Evolutionary conservation across 2,888 invertebrate genomes (phyloP).

Genomic region (Electrophaes corylata): DNA sequence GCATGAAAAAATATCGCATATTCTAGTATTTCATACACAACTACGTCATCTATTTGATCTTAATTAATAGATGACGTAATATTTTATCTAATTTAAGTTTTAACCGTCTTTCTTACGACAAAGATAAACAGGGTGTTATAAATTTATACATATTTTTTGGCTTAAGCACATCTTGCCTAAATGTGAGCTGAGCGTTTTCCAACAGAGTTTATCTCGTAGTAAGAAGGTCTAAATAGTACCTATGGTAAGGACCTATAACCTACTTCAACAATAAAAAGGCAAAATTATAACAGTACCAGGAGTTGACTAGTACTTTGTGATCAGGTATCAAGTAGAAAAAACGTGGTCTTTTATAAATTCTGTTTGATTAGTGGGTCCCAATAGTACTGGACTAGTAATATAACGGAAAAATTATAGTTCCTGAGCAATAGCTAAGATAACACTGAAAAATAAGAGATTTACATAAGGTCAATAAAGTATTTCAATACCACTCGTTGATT

Average conservation of each 20-base stretch:
- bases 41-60: constrained; percentile 44
- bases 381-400: constrained; percentile 55
- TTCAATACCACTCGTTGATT: constrained; percentile 39
- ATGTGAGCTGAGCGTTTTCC: not conserved
- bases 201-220: constrained; percentile 13
- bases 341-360: constrained; percentile 29
- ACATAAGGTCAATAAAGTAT: constrained; percentile 49
- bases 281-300: constrained; percentile 51
- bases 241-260: not conserved
- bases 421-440: constrained; percentile 48
- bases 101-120: constrained; percentile 2
- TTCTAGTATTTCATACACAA: constrained; percentile 49
- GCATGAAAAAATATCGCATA: constrained; percentile 76
- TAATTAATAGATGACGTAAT: constrained; percentile 40
- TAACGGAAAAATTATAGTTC: constrained; percentile 41
- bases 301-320: constrained; percentile 59
- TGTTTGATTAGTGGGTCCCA: constrained; percentile 40
- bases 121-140: constrained; percentile 2
- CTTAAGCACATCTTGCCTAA: not conserved
- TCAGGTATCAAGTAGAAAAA: constrained; percentile 31
- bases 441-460: constrained; percentile 43
- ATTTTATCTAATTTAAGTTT: constrained; percentile 19
- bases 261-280: constrained; percentile 46
- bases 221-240: constrained; percentile 7
- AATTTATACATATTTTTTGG: constrained; percentile 2